phyloP scores from a whole-genome alignment of 2,888 invertebrate genomes.

The Arenicola marina region DNA sequence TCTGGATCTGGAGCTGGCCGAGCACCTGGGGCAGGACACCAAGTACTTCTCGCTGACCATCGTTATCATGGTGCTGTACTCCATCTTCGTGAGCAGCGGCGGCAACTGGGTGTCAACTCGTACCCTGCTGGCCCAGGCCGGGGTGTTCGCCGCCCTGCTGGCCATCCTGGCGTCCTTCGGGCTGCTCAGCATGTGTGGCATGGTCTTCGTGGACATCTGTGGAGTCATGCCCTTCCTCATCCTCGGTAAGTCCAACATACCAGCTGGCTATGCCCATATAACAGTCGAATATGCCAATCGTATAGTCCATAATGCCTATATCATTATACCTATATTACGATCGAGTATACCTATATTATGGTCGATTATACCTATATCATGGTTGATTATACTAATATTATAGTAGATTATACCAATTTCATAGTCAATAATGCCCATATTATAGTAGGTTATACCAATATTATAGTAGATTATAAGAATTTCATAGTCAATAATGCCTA shows the following conservation, averaged over 20 bases:
- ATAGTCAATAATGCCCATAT: no score
- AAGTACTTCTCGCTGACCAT: constrained; percentile 21
- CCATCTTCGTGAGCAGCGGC: constrained; percentile 16
- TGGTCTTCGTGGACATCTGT: constrained; percentile 40
- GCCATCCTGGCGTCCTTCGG: constrained; percentile 42
- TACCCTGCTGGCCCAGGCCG: constrained; percentile 22
- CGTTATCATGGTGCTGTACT: constrained; percentile 20
- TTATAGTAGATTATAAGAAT: no score
- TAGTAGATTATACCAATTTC: no score
- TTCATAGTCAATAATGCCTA: no score
- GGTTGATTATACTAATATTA: no score
- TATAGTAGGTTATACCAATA: no score
- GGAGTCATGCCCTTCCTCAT: constrained; percentile 44
- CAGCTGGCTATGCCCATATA: no score
- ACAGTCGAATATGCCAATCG: no score
- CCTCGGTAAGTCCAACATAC: constrained; percentile 38
- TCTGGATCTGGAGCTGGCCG: constrained; percentile 32
- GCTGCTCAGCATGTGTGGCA: constrained; percentile 33
- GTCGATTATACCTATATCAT: no score
- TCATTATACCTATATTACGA: no score
- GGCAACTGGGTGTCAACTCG: constrained; percentile 28
- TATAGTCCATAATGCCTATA: no score
- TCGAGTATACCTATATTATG: no score
- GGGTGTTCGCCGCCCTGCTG: constrained; percentile 32
- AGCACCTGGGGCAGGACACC: constrained; percentile 21